Percentiles rank a stretch among this genome's conserved stretches.
Conservation (phyloP, 1,140 invertebrate genomes). For the Tetragnatha versicolor region DNA sequence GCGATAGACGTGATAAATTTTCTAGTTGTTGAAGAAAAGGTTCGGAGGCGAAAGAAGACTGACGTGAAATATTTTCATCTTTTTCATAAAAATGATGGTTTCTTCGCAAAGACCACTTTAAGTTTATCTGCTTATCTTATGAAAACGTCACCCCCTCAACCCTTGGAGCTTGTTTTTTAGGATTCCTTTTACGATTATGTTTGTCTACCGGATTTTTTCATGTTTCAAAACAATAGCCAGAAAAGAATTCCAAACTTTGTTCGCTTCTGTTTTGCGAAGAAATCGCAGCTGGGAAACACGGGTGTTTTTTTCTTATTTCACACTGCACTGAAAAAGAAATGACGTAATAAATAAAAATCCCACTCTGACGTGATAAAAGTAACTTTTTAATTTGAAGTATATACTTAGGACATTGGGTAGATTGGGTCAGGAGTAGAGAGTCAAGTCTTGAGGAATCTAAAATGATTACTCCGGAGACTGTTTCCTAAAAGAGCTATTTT, state of each 20-base stretch:
- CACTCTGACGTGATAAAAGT: no score
- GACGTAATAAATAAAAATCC: no score
- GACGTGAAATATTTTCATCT: constrained; percentile 21
- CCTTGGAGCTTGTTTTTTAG: constrained; percentile 24
- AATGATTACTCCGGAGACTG: no score
- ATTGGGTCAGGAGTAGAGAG: no score
- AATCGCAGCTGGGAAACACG: no score
- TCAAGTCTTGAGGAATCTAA: no score
- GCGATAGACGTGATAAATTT: constrained; percentile 51
- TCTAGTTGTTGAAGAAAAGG: constrained; percentile 49
- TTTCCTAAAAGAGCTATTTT: no score
- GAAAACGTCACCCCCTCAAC: constrained; percentile 45
- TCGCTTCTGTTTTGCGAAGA: background rate
- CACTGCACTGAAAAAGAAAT: no score
- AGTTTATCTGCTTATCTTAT: constrained; percentile 54
- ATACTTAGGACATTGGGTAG: no score
- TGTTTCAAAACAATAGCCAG: constrained; percentile 30
- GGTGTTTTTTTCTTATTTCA: no score
- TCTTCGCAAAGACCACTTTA: constrained; percentile 46
- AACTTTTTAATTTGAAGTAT: no score
- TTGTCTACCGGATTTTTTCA: constrained; percentile 5
- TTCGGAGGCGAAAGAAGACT: constrained; percentile 28
- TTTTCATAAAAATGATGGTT: constrained; percentile 45
- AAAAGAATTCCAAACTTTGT: constrained; percentile 28
- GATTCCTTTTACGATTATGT: constrained; percentile 34